Base-by-base conservation (phyloP, 2,113 vertebrate genomes). In the Micronisus gabar region DNA sequence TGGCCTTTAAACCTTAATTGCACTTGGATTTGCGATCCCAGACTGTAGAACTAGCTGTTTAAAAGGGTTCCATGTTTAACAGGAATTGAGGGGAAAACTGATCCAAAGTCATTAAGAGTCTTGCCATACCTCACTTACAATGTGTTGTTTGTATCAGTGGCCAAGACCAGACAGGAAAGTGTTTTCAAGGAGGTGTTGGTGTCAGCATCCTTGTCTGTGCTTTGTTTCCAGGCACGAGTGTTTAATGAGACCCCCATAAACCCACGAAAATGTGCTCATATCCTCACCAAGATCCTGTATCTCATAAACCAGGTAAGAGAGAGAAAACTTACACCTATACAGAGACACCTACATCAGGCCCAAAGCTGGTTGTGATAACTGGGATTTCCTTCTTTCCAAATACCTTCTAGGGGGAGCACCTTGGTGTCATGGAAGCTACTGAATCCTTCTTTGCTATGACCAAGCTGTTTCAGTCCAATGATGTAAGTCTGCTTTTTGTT, bases 371-470 rank as follows among this genome's bases (percentile, higher is more conserved):
- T 86, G 50, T 93, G 43, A 2, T 89, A 59, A 63, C 2, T 91
- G 63, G 8, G n/a, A 50, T 85, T 95, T 87, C 36, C 52, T 71
- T 68, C 56, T 72, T 94, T 86, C 73, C 55, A 32, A 66, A 86
- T 23, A 43, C 70, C 21, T 72, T 88, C 32, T 34, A 99, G 99
- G 99, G 99, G 23, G 99, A 99, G 81, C 99, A 99, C 91, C 98
- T 99, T 97, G 99, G 99, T 92, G 99, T 99, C 93, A 99, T 98
- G 3, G 99, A 99, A 98, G 99, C 99, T 15, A 99, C 99, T 0
- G 99, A 99, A 96, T 99, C 99, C 34, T 99, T 99, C 98, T 99
- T 99, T 96, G 99, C 99, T 15, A 99, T 99, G 99, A 99, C 99
- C 65, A 99, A 99, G 80, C 99, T 99, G 76, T 99, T 99, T 95